Base-by-base conservation (phyloP, 1,140 invertebrate genomes). In the Cydia pomonella region DNA sequence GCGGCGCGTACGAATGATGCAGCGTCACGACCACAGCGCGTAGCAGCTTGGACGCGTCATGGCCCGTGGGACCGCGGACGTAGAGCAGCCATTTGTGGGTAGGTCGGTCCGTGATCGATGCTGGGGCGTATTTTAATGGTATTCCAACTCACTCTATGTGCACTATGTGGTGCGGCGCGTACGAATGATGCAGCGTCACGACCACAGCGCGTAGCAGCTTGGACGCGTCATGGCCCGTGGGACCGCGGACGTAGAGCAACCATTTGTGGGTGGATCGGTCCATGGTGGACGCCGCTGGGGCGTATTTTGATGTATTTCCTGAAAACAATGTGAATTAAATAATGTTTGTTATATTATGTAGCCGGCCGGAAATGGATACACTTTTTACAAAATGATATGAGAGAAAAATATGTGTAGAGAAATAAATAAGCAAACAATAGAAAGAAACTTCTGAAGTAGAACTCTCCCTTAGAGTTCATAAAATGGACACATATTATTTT, bases 11-110 rank as follows among this genome's bases (percentile, higher is more conserved):
- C 62, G 96, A 97, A 29, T 96, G 95, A 93, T 98, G 97, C 25
- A 98, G 92, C 79, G 96, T 95, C 82, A 98, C 98, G 75, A 95
- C 94, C 73, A 97, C 96, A 93, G 96, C 97, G 1, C 79, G 25
- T 27, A 95, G 94, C 0, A 97, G 92, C 86, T 95, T 95, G 72
- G 94, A 90, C 23, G 95, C 92, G 75, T 97, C 94, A 71, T 95
- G 93, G 3, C 94, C 93, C 79, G 94, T 95, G 66, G 95, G 93
- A 0, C 95, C 96, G 78, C 96, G 93, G 5, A 98, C 95, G 92
- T 98, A 98, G 69, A 98, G 94, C 91, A 97, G 96, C 97, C 97
- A 98, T 84, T 97, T 98, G 88, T 98, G 97, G 69, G 96, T 97
- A 16, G 96, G 94, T 41, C 94, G 94, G 81, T 96, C 95, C 25